Percentiles rank a stretch among this genome's conserved stretches.
These are phyloP conservation scores for Triplophysa siluroides DNA, from an alignment of 2,113 vertebrate genomes.

Conservation along the genomic window DNA sequence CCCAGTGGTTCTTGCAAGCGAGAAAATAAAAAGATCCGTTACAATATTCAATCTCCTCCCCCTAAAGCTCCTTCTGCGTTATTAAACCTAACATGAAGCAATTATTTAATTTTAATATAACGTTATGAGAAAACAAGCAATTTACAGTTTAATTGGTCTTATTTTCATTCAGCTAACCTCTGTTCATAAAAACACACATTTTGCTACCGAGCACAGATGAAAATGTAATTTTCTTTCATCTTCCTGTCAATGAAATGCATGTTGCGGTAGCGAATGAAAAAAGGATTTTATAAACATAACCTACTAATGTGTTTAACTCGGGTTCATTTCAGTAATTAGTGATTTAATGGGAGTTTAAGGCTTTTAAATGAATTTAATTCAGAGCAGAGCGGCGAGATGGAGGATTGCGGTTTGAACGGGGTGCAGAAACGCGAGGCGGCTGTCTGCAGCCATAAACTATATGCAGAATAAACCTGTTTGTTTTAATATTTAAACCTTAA, in stretches of 20 bases:
- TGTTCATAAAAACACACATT: conserved; percentile 92
- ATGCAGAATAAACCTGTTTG: neutral
- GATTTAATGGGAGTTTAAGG: conserved; percentile 51
- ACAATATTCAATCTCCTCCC: conserved; percentile 94
- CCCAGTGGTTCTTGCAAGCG: conserved; percentile 62
- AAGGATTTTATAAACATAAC: conserved; percentile 53
- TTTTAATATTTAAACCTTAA: too few relatives aligned
- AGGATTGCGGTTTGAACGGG: neutral
- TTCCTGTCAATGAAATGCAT: conserved; percentile 75
- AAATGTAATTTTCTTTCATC: conserved; percentile 75
- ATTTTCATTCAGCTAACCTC: conserved; percentile 96
- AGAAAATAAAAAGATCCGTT: conserved; percentile 87
- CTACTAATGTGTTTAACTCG: conserved; percentile 47
- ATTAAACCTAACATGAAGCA: conserved; percentile 98
- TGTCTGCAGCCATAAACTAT: neutral
- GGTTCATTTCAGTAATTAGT: conserved; percentile 52
- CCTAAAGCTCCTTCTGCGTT: conserved; percentile 90
- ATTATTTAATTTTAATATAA: conserved; percentile 95
- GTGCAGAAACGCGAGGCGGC: neutral
- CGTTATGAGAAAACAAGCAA: conserved; percentile 99
- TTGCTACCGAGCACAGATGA: conserved; percentile 88
- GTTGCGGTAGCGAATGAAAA: conserved; percentile 47
- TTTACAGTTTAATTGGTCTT: conserved; percentile 97
- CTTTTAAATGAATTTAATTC: conserved; percentile 49
- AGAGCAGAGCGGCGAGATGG: neutral